These are phyloP conservation scores for Tetramorium bicarinatum DNA, from an alignment of 2,888 invertebrate genomes.

Conservation along the genomic window DNA sequence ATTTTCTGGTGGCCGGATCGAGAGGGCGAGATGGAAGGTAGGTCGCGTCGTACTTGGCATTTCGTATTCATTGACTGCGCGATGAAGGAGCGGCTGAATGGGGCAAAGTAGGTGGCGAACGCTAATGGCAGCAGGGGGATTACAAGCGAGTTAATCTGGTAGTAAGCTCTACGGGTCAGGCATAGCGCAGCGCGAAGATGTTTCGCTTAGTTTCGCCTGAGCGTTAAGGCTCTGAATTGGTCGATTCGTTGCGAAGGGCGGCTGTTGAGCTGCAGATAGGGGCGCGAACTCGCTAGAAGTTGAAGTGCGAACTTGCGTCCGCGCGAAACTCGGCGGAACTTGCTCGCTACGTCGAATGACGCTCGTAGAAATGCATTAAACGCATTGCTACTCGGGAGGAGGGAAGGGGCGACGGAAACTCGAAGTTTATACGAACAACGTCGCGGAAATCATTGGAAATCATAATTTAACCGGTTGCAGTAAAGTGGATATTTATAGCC, in stretches of 20 bases:
- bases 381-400: constrained; percentile 19
- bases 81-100: constrained; percentile 56
- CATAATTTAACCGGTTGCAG: constrained; percentile 23
- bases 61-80: constrained; percentile 77
- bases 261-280: constrained; percentile 67
- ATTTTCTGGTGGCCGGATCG: constrained; percentile 46
- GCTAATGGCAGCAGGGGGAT: constrained; percentile 70
- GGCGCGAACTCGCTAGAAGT: constrained; percentile 66
- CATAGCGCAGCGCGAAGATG: constrained; percentile 66
- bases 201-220: constrained; percentile 72
- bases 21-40: constrained; percentile 21
- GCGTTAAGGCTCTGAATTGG: constrained; percentile 70
- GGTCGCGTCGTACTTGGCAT: constrained; percentile 64
- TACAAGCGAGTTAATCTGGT: constrained; percentile 78
- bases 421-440: constrained; percentile 20
- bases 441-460: constrained; percentile 36
- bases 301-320: constrained; percentile 51
- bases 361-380: constrained; percentile 54
- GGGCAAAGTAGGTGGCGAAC: constrained; percentile 52
- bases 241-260: constrained; percentile 63
- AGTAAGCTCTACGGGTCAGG: constrained; percentile 58
- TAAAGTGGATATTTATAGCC: constrained; percentile 26
- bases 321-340: constrained; percentile 66
- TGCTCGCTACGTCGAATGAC: constrained; percentile 41
- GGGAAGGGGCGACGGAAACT: background rate